Conservation (phyloP, 1,140 invertebrate species). For the Drosophila jambulina region DNA sequence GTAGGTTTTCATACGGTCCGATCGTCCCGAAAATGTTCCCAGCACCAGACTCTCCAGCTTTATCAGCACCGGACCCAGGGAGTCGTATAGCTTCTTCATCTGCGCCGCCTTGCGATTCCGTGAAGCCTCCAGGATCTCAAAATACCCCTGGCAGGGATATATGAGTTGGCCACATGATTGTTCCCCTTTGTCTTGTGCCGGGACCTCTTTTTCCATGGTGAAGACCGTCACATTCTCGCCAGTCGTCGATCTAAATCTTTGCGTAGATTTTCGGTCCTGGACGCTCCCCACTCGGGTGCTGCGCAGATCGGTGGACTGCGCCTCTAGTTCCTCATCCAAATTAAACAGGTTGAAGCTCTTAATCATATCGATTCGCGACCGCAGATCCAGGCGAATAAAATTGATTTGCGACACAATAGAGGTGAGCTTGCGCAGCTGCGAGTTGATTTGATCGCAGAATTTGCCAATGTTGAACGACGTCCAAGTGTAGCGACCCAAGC, state of each 20-base stretch:
- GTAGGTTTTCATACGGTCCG: conserved; percentile 88
- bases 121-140: conserved; percentile 87
- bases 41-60: conserved; percentile 93
- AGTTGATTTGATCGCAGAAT: conserved; percentile 87
- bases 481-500: conserved; percentile 93
- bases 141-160: conserved; percentile 85
- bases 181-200: conserved; percentile 25
- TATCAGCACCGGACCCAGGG: conserved; percentile 90
- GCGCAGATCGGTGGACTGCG: too few species aligned
- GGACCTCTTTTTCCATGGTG: conserved; percentile 25
- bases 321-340: conserved; percentile 63
- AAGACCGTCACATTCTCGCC: conserved; percentile 48
- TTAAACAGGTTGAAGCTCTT: conserved; percentile 87
- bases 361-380: conserved; percentile 87
- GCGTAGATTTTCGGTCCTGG: background rate
- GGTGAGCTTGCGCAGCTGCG: conserved; percentile 87
- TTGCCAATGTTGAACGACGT: conserved; percentile 92
- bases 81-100: conserved; percentile 90
- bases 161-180: conserved; percentile 57
- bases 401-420: conserved; percentile 90
- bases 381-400: conserved; percentile 91
- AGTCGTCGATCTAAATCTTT: conserved; percentile 32
- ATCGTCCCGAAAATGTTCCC: conserved; percentile 88
- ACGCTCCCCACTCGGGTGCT: background rate
- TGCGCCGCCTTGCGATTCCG: conserved; percentile 88